Evolutionary conservation across 2,113 vertebrate genomes (phyloP).

Genomic region (Trogon melanurus): DNA sequence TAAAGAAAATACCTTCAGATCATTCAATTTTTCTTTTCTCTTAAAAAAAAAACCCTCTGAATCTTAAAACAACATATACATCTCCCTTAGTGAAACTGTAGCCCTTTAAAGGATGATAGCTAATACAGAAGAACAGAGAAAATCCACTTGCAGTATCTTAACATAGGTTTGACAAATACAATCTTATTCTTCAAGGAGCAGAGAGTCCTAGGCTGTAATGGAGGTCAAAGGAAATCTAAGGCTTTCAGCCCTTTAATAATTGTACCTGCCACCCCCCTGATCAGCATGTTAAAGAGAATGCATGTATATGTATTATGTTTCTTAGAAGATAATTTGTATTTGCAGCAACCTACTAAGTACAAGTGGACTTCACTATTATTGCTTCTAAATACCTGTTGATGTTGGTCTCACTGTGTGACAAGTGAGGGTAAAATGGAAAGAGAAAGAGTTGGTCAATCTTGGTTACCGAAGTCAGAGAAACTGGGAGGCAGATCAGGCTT

Average conservation of each 20-base stretch:
- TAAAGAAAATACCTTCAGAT: slow-evolving; percentile 47
- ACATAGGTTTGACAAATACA: neutral
- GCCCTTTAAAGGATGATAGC: neutral
- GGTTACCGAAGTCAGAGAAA: neutral
- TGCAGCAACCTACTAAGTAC: neutral
- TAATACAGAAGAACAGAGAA: neutral
- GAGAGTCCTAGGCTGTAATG: slow-evolving; percentile 10
- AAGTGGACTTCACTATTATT: neutral
- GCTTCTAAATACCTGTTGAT: slow-evolving; percentile 68
- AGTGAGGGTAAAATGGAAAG: neutral
- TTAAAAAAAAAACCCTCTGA: neutral
- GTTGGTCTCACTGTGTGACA: neutral
- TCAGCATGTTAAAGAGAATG: slow-evolving; percentile 10
- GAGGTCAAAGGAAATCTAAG: slow-evolving; percentile 45
- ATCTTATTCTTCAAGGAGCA: slow-evolving; percentile 17
- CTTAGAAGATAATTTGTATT: neutral
- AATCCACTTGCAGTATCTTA: slow-evolving; percentile 24
- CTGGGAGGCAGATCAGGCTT: neutral
- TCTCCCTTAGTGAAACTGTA: neutral
- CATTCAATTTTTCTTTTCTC: neutral
- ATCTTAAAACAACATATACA: neutral
- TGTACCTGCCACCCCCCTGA: neutral
- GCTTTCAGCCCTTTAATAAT: slow-evolving; percentile 15
- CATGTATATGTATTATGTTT: neutral
- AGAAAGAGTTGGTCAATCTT: neutral